A percentile compares a stretch with the other conserved stretches of the same genome.
These are phyloP conservation scores for Periophthalmus modestus DNA, from an alignment of 2,113 vertebrate genomes.

Conservation along the genomic window DNA sequence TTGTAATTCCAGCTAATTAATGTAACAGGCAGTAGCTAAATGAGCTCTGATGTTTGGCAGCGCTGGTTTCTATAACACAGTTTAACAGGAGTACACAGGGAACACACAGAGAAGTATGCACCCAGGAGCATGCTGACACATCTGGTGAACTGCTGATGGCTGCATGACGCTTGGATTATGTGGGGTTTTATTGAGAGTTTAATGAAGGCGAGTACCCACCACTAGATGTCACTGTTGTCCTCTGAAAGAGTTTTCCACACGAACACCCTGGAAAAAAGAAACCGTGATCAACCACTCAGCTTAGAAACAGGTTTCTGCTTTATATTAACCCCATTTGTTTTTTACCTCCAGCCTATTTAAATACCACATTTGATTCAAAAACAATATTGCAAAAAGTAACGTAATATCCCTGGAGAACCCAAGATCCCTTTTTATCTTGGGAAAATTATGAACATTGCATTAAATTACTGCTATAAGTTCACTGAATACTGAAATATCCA, in stretches of 20 bases:
- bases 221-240: conserved; percentile 45
- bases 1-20: conserved; percentile 59
- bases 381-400: no score
- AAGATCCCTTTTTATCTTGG: no score
- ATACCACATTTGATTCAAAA: no score
- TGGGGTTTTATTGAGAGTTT: conserved; percentile 12
- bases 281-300: neutral
- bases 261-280: neutral
- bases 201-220: conserved; percentile 8
- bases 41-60: conserved; percentile 51
- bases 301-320: neutral
- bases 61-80: conserved; percentile 25
- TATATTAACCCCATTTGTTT: neutral
- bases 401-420: no score
- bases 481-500: no score
- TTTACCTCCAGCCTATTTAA: no score
- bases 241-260: neutral
- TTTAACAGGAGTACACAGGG: conserved; percentile 44
- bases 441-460: no score
- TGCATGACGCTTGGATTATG: conserved; percentile 13
- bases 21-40: conserved; percentile 49
- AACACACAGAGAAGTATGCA: conserved; percentile 18
- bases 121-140: conserved; percentile 21
- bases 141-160: conserved; percentile 38
- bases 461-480: no score